These are phyloP conservation scores for Gymnoscelis rufifasciata DNA, from an alignment of 2,888 invertebrate species.

Conservation along the genomic window DNA sequence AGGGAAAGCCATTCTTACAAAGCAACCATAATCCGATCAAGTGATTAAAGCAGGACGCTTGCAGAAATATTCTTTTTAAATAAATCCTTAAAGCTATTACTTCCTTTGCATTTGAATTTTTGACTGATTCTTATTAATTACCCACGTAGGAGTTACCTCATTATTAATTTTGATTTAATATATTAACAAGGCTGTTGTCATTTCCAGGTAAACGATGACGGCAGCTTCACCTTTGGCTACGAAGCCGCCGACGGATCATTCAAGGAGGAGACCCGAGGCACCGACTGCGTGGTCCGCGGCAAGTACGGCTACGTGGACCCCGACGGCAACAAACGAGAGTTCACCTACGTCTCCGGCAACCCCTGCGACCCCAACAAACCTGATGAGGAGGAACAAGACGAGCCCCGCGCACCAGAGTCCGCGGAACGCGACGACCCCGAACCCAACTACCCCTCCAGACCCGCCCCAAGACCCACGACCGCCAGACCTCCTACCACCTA, in stretches of 20 bases:
- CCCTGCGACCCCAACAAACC: slow-evolving; percentile 92
- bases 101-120: too few relatives aligned
- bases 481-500: slow-evolving; percentile 81
- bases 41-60: too few relatives aligned
- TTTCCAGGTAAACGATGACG: slow-evolving; percentile 85
- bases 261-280: slow-evolving; percentile 91
- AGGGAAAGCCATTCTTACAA: too few relatives aligned
- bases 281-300: slow-evolving; percentile 91
- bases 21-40: too few relatives aligned
- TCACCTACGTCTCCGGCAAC: slow-evolving; percentile 91
- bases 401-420: slow-evolving; percentile 75
- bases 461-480: slow-evolving; percentile 66
- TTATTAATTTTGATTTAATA: too few relatives aligned
- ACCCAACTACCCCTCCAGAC: slow-evolving; percentile 78
- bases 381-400: slow-evolving; percentile 82
- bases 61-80: too few relatives aligned
- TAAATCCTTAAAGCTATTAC: too few relatives aligned
- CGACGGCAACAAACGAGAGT: slow-evolving; percentile 90
- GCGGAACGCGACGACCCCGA: slow-evolving; percentile 81
- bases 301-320: slow-evolving; percentile 93
- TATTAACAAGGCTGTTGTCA: not conserved
- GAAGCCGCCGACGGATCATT: slow-evolving; percentile 92
- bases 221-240: slow-evolving; percentile 91
- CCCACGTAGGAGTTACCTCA: too few relatives aligned
- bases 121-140: too few relatives aligned